phyloP scores from a whole-genome alignment of 2,113 vertebrate species.

The Mus spicilegus region DNA sequence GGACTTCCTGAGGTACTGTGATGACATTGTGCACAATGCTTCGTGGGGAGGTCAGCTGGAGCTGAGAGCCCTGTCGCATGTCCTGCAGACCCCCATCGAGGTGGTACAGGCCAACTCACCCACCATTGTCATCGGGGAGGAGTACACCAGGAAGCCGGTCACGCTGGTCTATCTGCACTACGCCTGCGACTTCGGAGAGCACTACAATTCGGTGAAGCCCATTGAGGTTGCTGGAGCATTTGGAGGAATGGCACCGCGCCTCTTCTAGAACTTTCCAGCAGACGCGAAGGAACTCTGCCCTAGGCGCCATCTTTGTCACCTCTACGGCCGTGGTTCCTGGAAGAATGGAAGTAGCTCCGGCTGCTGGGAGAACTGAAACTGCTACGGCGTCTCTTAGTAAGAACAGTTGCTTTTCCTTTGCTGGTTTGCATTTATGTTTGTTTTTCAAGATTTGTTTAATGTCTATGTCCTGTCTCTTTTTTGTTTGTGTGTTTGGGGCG shows the following conservation, averaged over 20 bases:
- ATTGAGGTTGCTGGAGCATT: accelerated
- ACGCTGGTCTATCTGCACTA: constrained; percentile 83
- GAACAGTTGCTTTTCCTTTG: background rate
- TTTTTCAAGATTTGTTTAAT: background rate
- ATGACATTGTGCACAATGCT: constrained; percentile 92
- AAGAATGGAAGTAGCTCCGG: accelerated
- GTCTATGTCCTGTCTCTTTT: background rate
- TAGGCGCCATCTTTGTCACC: background rate
- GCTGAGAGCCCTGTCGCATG: constrained; percentile 89
- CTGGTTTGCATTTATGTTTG: background rate
- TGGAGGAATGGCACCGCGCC: accelerated
- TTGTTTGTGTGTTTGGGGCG: no score
- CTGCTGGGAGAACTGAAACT: background rate
- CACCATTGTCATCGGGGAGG: constrained; percentile 91
- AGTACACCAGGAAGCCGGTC: constrained; percentile 87
- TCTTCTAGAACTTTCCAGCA: constrained; percentile 18
- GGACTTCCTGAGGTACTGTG: constrained; percentile 94
- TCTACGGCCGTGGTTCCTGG: accelerated
- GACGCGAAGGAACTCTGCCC: no score
- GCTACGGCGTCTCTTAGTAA: background rate
- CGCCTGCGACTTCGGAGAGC: constrained; percentile 23
- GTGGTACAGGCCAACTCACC: constrained; percentile 95
- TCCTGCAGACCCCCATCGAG: constrained; percentile 93
- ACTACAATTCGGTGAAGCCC: constrained; percentile 68
- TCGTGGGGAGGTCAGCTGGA: constrained; percentile 90